Evolutionary conservation across 1,140 invertebrate genomes (phyloP).

Genomic region (Pemphigus obesinymphae): DNA sequence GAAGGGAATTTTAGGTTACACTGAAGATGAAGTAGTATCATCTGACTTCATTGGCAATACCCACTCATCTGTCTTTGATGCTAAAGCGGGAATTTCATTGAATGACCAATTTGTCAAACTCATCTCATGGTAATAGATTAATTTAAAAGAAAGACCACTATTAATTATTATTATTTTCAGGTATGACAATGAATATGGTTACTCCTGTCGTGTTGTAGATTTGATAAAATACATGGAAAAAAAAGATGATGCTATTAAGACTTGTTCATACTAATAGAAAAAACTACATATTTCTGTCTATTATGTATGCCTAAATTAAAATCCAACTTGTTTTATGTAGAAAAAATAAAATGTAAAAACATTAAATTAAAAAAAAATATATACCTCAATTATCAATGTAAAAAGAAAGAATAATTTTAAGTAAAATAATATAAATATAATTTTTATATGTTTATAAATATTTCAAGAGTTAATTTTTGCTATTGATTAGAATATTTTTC

Average conservation of each 20-base stretch:
- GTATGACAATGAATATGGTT: slow-evolving; percentile 72
- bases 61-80: slow-evolving; percentile 66
- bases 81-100: slow-evolving; percentile 62
- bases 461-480: no score
- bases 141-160: not conserved
- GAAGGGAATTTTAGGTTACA: slow-evolving; percentile 67
- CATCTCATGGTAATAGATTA: slow-evolving; percentile 54
- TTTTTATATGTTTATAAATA: no score
- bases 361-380: no score
- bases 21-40: slow-evolving; percentile 67
- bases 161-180: slow-evolving; percentile 46
- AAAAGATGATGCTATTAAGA: slow-evolving; percentile 44
- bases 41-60: slow-evolving; percentile 61
- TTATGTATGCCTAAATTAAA: no score
- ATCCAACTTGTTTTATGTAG: no score
- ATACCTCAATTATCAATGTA: no score
- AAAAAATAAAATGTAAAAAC: no score
- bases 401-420: no score
- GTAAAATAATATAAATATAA: no score
- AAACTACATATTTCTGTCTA: slow-evolving; percentile 1
- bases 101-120: slow-evolving; percentile 60
- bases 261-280: slow-evolving; percentile 3
- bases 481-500: no score
- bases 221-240: slow-evolving; percentile 53
- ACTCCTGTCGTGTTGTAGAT: slow-evolving; percentile 63